Base-by-base conservation (phyloP, 2,888 invertebrate species). In the Tinea trinotella region DNA sequence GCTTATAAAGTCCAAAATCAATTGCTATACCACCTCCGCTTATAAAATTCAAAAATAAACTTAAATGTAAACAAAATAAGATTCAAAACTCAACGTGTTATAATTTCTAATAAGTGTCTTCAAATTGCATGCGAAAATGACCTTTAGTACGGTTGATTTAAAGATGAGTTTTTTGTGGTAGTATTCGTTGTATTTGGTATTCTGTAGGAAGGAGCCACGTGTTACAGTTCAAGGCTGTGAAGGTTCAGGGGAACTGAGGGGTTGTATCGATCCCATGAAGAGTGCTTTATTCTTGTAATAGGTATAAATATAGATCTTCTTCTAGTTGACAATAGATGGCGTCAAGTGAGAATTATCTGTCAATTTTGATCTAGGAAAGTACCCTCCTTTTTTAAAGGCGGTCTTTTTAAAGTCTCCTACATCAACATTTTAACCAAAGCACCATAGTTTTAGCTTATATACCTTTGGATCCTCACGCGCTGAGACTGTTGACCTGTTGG, bases 221-320 rank as follows among this genome's bases (percentile, higher is more conserved):
- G 80, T 75, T 78, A 74, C 69, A 66, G 77, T 76, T 79, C 76
- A 76, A 79, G 75, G 74, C 74, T 76, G 36, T 20, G 7, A 12
- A 13, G 13, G 48, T 48, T 48, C 18, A 20, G 48, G 48, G 19
- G 13, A 20, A 5, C 40, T 3, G 35, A 13, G 40, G 40, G 40
- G 40, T 15, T 13, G 40, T 40, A 40, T 40, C 40, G 40, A 40
- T 40, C 15, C 15, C 40, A 30, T 1, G 3, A 7, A 30, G 1
- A 30, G 30, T n/a, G n/a, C 9, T 30, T 30, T 30, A 30, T 30
- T 30, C 30, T 30, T 30, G 30, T 30, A 30, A 30, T 7, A 30
- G 30, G 7, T 30, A 30, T n/a, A 7, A 30, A n/a, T n/a, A n/a
- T n/a, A n/a, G n/a, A n/a, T n/a, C n/a, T n/a, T n/a, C n/a, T n/a